These are phyloP conservation scores for Peromyscus melanophrys DNA, from an alignment of 2,797 vertebrate genomes.

Conservation along the genomic window DNA sequence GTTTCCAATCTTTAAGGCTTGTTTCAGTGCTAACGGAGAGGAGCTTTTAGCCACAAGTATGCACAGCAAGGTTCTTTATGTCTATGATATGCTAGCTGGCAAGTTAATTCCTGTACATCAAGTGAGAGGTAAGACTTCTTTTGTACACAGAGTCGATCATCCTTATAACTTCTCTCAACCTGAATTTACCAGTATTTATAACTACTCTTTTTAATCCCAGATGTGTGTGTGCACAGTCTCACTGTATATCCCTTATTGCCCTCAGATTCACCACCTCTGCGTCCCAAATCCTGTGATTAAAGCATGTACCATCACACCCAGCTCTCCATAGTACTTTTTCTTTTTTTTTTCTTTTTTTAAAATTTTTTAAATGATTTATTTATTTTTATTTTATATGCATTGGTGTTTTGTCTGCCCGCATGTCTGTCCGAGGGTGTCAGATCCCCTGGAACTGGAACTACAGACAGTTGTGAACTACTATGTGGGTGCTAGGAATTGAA, in stretches of 20 bases:
- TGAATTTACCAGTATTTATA: slow-evolving; percentile 2
- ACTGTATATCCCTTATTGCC: neutral
- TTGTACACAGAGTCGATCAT: neutral
- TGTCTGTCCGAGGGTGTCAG: no score
- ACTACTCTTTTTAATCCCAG: neutral
- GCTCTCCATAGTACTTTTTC: neutral
- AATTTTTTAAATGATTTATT: no score
- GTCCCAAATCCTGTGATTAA: neutral
- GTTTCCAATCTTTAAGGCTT: slow-evolving; percentile 94
- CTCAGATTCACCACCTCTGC: neutral
- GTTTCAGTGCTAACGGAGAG: slow-evolving; percentile 94
- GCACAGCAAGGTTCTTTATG: slow-evolving; percentile 94
- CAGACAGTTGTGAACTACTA: no score
- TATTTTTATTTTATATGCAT: no score
- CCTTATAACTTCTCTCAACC: neutral
- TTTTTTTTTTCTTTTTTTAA: no score
- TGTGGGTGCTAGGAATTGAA: no score
- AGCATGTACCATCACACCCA: neutral
- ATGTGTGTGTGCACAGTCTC: neutral
- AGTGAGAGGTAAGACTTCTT: slow-evolving; percentile 91
- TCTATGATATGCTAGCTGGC: slow-evolving; percentile 98
- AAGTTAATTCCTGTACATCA: slow-evolving; percentile 91
- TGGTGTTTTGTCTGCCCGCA: no score
- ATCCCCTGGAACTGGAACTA: no score
- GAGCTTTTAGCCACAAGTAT: slow-evolving; percentile 94